Evolutionary conservation across 2,888 invertebrate species (phyloP), one percentile per base, ranked within the genome.

Genomic region (Eugnorisma glareosa): DNA sequence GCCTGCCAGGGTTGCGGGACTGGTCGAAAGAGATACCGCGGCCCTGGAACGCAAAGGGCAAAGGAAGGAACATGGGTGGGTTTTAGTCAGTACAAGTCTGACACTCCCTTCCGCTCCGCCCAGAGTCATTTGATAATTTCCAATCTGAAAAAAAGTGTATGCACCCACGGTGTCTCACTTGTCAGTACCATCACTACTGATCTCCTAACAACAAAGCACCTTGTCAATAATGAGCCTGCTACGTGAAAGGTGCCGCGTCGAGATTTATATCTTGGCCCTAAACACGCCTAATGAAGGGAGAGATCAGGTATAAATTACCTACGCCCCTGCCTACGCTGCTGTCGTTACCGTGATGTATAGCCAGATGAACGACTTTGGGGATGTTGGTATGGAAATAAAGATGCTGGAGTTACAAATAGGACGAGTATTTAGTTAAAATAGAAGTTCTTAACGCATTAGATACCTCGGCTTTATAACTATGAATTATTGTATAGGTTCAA

Each of bases 191-290:
- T 54, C 24, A 28, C n/a, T 48, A n/a, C 37, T 7, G 37, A 48
- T 48, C 18, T 45, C 24, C 54, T 18, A 8, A 40, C 28, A 28
- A 43, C 18, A 45, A 76, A 24, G 2, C 18, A 48, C 3, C 48
- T 48, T 28, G 43, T 54, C 61, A 70, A 67, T 80, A 84, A 67
- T 61, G 61, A 61, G 24, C 31, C 31, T 13, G 35, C 51, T 43
- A 2, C 18, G 57, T 51, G 24, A 35, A 59, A 63, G 37, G 59
- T 67, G 3, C 5, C 66, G 40, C 54, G 61, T 28, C 0, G 35
- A 66, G 85, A 82, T 81, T 67, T 84, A 81, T 85, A 85, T 82
- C 85, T 6, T 21, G 59, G 67, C 40, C 45, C 69, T 67, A 81
- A 81, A 84, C 35, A 43, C 21, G 21, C 73, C n/a, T 85, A 85